Evolutionary conservation across 1,140 invertebrate species (phyloP), one percentile per base, ranked within the genome.

Genomic region (Callitettix versicolor): DNA sequence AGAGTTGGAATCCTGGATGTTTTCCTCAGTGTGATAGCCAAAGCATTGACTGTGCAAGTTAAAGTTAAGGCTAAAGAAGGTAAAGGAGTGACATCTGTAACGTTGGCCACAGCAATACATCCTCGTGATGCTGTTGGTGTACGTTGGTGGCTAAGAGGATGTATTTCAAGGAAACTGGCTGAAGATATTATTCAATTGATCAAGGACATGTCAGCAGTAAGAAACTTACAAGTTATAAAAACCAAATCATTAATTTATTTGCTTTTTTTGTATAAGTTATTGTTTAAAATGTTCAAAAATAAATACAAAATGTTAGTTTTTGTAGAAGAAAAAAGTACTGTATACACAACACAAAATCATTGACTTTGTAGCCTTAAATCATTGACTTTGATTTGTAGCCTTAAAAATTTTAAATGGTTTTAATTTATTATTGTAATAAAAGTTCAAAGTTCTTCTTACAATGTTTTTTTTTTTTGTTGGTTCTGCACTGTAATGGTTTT

Each of bases 151-250:
- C 73, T 95, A 57, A 76, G 85, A 58, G 92, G 93, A 1, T 76
- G 78, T 43, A 88, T 91, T 60, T 81, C 83, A 6, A 77, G 82
- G 55, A 88, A 90, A 67, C 78, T 95, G 44, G 88, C 92, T 3
- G 85, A 91, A 69, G 83, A 86, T 43, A 91, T 96, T 24, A 89
- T 94, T 22, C 79, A 81, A 48, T 76, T 98, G 2, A 77, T 98
- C 0, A 83, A 86, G 57, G 93, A 98, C 67, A 91, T 98, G 88
- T 84, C 88, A 15, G 79, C 86, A 62, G 91, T 94, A 75, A 80
- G 79, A 71, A 33, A 44, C 34, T 9, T 9, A 36, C 34, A 36
- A 36, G 34, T 36, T 36, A 36, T 36, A 36, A 36, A 36, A 36
- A n/a, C 34, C 7, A 36, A 36, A 36, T 36, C 7, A 9, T 7